A percentile compares a stretch with the other conserved stretches of the same genome.
phyloP scores from a whole-genome alignment of 2,888 invertebrate species.

The Eudemis profundana region DNA sequence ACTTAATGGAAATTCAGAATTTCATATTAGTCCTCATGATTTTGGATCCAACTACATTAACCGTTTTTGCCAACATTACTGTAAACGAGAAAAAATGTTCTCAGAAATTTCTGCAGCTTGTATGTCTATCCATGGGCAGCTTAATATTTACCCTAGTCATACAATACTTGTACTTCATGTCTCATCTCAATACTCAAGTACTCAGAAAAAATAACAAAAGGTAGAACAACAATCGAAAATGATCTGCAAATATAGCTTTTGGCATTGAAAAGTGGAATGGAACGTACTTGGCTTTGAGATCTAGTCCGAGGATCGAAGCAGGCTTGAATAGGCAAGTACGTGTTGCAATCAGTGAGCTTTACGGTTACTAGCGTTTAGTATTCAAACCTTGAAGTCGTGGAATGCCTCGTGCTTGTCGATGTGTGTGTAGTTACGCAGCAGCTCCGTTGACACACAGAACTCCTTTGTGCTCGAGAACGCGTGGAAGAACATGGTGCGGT shows the following conservation, averaged over 20 bases:
- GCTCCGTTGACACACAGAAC: slow-evolving; percentile 90
- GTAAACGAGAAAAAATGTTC: too few relatives aligned
- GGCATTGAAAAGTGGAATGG: slow-evolving; percentile 20
- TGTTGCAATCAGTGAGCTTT: slow-evolving; percentile 44
- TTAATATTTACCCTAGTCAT: too few relatives aligned
- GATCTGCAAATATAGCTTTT: not conserved
- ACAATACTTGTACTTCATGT: too few relatives aligned
- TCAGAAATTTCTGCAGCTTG: too few relatives aligned
- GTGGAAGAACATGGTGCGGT: slow-evolving; percentile 92
- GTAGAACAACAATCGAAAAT: too few relatives aligned
- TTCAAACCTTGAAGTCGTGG: slow-evolving; percentile 88
- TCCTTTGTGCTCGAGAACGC: slow-evolving; percentile 92
- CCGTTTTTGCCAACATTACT: too few relatives aligned
- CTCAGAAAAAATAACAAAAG: too few relatives aligned
- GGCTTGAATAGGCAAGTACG: slow-evolving; percentile 39
- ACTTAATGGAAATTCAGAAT: too few relatives aligned
- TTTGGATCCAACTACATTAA: too few relatives aligned
- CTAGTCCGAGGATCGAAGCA: slow-evolving; percentile 23
- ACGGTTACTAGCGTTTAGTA: slow-evolving; percentile 46
- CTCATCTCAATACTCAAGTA: too few relatives aligned
- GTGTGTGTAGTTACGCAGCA: slow-evolving; percentile 89
- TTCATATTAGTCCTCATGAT: too few relatives aligned
- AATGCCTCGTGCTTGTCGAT: slow-evolving; percentile 88
- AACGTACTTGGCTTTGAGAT: slow-evolving; percentile 19
- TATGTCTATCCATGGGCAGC: too few relatives aligned